phyloP scores from a whole-genome alignment of 2,888 invertebrate genomes.

The Macrophya alboannulata region DNA sequence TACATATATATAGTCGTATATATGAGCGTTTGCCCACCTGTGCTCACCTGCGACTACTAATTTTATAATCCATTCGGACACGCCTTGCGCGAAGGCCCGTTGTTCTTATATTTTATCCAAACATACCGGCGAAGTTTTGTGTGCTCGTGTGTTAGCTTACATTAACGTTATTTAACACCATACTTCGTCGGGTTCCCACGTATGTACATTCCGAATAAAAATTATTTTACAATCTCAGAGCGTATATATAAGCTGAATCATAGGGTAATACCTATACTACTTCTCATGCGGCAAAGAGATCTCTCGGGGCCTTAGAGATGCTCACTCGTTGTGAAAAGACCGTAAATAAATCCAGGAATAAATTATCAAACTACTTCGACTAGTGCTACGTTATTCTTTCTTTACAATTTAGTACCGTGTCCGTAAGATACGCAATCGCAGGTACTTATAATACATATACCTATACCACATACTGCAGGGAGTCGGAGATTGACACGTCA shows the following conservation, averaged over 20 bases:
- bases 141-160: slow-evolving; percentile 57
- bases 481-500: slow-evolving; percentile 17
- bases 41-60: slow-evolving; percentile 47
- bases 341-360: slow-evolving; percentile 46
- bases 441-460: not conserved
- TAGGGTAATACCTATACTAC: not conserved
- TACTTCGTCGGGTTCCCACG: slow-evolving; percentile 54
- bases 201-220: slow-evolving; percentile 50
- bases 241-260: slow-evolving; percentile 46
- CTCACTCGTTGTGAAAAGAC: not conserved
- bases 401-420: slow-evolving; percentile 16
- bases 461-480: too few species aligned
- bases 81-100: slow-evolving; percentile 39
- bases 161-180: slow-evolving; percentile 59
- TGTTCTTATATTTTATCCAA: slow-evolving; percentile 58
- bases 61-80: slow-evolving; percentile 57
- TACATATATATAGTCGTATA: slow-evolving; percentile 24
- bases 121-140: slow-evolving; percentile 53
- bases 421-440: not conserved
- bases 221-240: slow-evolving; percentile 10
- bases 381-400: slow-evolving; percentile 10
- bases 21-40: slow-evolving; percentile 50
- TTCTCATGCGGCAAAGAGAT: not conserved
- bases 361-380: slow-evolving; percentile 24
- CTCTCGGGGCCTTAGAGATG: not conserved